phyloP scores from a whole-genome alignment of 2,797 vertebrate genomes.

The Helostoma temminkii region DNA sequence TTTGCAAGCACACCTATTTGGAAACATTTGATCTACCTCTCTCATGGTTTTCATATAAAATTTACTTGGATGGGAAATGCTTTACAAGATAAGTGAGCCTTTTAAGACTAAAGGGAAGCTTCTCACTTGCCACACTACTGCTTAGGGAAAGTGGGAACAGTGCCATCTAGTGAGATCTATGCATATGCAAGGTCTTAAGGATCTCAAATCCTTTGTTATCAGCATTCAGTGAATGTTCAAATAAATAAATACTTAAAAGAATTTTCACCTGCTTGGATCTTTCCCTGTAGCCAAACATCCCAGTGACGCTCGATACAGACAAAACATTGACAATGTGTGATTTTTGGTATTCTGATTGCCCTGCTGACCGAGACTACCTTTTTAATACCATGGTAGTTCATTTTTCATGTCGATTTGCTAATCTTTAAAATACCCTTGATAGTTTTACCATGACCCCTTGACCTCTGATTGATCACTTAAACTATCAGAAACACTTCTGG shows the following conservation, averaged over 20 bases:
- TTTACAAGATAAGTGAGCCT: constrained; percentile 58
- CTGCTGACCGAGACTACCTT: constrained; percentile 55
- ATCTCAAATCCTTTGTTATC: constrained; percentile 11
- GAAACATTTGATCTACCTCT: constrained; percentile 54
- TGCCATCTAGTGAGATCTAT: constrained; percentile 79
- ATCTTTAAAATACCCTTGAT: constrained; percentile 46
- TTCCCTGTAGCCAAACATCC: constrained; percentile 39
- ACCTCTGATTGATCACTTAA: constrained; percentile 56
- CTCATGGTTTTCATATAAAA: constrained; percentile 54
- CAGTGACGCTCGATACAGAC: constrained; percentile 23
- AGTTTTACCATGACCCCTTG: constrained; percentile 17
- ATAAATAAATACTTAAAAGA: constrained; percentile 1
- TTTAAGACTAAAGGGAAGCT: constrained; percentile 41
- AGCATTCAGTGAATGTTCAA: neutral
- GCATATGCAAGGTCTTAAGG: constrained; percentile 12
- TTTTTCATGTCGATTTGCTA: constrained; percentile 28
- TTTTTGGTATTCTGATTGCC: constrained; percentile 55
- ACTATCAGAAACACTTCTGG: constrained; percentile 31
- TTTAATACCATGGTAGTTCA: constrained; percentile 34
- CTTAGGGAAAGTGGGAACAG: constrained; percentile 73
- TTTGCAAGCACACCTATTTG: constrained; percentile 53
- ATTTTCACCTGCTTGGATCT: neutral
- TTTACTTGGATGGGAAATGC: constrained; percentile 57
- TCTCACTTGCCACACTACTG: constrained; percentile 23
- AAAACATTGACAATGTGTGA: constrained; percentile 42